Evolutionary conservation across 2,888 invertebrate genomes (phyloP).

Genomic region (Lordiphosa fenestrarum): DNA sequence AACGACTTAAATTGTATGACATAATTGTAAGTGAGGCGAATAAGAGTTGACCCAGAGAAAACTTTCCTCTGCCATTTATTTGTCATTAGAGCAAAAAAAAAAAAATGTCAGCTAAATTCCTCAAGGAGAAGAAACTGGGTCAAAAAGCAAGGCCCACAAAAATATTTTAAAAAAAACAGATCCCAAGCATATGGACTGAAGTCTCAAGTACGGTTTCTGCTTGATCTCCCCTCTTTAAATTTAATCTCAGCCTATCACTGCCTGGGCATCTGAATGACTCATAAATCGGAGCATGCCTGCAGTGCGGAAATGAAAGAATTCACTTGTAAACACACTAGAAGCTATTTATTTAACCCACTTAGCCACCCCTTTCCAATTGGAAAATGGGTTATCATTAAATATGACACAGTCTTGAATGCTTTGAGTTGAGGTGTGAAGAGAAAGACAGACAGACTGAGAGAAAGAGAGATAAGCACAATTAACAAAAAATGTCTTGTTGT

Average conservation of each 20-base stretch:
- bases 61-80: too few relatives aligned
- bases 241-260: conserved; percentile 41
- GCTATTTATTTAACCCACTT: conserved; percentile 66
- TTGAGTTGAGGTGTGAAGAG: conserved; percentile 31
- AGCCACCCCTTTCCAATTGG: conserved; percentile 29
- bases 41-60: too few relatives aligned
- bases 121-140: too few relatives aligned
- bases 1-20: too few relatives aligned
- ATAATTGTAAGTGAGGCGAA: too few relatives aligned
- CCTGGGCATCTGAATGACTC: conserved; percentile 43
- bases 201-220: too few relatives aligned
- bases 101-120: too few relatives aligned
- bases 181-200: conserved; percentile 41
- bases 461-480: conserved; percentile 39
- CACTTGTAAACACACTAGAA: conserved; percentile 51
- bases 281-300: conserved; percentile 41
- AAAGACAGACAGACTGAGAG: background rate
- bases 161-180: conserved; percentile 43
- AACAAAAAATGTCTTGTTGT: conserved; percentile 49
- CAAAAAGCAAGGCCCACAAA: too few relatives aligned
- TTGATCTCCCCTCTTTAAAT: conserved; percentile 14
- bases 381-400: conserved; percentile 63
- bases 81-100: too few relatives aligned
- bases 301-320: conserved; percentile 42
- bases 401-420: conserved; percentile 38